Base-by-base conservation (phyloP, 2,888 invertebrate species). In the Criorhina ranunculi region DNA sequence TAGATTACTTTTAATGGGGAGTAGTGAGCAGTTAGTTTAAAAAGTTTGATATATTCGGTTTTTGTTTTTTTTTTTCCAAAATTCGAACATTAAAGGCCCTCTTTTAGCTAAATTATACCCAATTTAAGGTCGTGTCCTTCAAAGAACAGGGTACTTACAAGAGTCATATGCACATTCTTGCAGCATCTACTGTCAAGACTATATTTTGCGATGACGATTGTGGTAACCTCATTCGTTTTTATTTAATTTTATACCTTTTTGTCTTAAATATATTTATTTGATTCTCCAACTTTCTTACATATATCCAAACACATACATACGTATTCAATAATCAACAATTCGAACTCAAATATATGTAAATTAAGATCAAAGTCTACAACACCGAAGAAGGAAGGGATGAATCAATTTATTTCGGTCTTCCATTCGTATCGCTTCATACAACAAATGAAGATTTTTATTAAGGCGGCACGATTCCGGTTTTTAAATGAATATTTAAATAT, bases 401-500 rank as follows among this genome's bases (percentile, higher is more conserved):
- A 53, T 62, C 51, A 53, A 53, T 73, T 49, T 37, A 49, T 40
- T 59, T 70, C n/a, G 31, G 46, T n/a, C 44, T 49, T 37, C 17
- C 3, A 9, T 11, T 5, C 24, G 37, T n/a, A 9, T 49, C 6
- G 9, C 3, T 17, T 15, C 7, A 15, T 12, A 55, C 33, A 31
- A 46, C 19, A 59, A 46, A 12, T 59, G 15, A 19, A 24, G 5
- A n/a, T 5, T 49, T 69, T 53, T 69, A 69, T 70, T 70, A 55
- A 40, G 46, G 33, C 72, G 37, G 64, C 72, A 72, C 72, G 64
- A 72, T 59, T 57, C 42, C 29, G 70, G n/a, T 1, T 46, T 70
- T 70, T 62, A 62, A 78, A 78, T 57, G 78, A 70, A 64, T 78
- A 72, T 72, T 72, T 73, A 64, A 79, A 79, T 79, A 72, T 79